These are phyloP conservation scores for Bos javanicus DNA, from an alignment of 2,113 vertebrate genomes.

Conservation along the genomic window DNA sequence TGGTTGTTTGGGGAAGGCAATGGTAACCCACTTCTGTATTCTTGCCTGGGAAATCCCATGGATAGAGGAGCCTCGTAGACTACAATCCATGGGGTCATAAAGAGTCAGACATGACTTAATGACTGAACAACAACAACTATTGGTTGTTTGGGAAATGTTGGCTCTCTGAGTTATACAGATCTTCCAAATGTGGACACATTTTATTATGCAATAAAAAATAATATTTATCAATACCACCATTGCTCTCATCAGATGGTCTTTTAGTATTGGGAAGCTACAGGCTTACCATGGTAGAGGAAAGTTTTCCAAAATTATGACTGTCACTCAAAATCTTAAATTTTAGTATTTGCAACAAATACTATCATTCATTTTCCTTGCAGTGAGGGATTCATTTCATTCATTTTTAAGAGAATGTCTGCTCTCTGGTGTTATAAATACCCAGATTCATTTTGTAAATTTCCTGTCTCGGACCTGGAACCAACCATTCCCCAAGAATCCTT, in stretches of 20 bases:
- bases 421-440: not conserved
- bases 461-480: not conserved
- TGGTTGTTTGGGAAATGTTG: not conserved
- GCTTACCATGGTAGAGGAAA: not conserved
- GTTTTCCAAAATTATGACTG: not conserved
- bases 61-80: not conserved
- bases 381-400: not conserved
- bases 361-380: not conserved
- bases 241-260: not conserved
- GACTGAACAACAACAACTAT: not conserved
- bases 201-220: not conserved
- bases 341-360: not conserved
- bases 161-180: not conserved
- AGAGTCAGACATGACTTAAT: not conserved
- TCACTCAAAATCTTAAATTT: slow-evolving; percentile 5
- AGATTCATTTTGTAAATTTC: not conserved
- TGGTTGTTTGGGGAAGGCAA: not conserved
- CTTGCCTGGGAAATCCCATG: not conserved
- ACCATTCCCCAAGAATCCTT: not conserved
- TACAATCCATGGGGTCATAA: not conserved
- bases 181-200: not conserved
- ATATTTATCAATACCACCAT: not conserved
- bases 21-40: not conserved
- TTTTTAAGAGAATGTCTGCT: not conserved
- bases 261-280: not conserved